Evolutionary conservation across 2,888 invertebrate genomes (phyloP), one percentile per base, ranked within the genome.

Genomic region (Gisinianus flammeolus): DNA sequence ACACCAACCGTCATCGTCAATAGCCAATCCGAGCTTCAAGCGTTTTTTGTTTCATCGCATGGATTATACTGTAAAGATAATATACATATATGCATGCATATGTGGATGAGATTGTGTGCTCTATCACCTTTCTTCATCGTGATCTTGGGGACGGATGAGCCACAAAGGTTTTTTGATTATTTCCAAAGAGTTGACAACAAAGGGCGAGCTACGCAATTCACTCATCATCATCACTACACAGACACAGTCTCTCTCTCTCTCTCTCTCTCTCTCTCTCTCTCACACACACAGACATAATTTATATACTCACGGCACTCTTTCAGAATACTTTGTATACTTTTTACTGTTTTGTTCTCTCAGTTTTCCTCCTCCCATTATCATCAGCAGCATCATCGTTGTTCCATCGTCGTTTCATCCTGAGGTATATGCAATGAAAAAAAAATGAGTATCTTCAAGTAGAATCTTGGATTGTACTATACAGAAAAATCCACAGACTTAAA

Each of bases 41-140:
- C 44, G 44, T 16, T 4, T 44, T 16, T 12, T 6, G 44, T 16
- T 16, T 44, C n/a, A 35, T 35, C 35, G 35, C 2, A 44, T 44
- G 19, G 44, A 44, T 44, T 44, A 35, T 35, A 35, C 44, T 16
- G 6, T 12, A 44, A 2, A 44, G 44, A 44, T 44, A 44, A 35
- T 12, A 35, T 35, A 35, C n/a, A 35, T 35, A 35, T 44, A 44
- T 44, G 3, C 6, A 6, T 44, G n/a, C 8, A 44, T 44, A 6
- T 44, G 44, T 44, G 6, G 2, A 44, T 6, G 6, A 44, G 44
- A 44, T 12, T 58, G 56, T 35, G 72, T 58, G 58, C 62, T 73
- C 62, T 73, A 62, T 69, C 58, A 73, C 30, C 62, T 58, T 33
- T 33, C 35, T 58, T 26, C 56, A 62, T 72, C 31, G 30, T 33